These are phyloP conservation scores for Catocala nupta DNA, from an alignment of 2,888 invertebrate genomes.

Conservation along the genomic window DNA sequence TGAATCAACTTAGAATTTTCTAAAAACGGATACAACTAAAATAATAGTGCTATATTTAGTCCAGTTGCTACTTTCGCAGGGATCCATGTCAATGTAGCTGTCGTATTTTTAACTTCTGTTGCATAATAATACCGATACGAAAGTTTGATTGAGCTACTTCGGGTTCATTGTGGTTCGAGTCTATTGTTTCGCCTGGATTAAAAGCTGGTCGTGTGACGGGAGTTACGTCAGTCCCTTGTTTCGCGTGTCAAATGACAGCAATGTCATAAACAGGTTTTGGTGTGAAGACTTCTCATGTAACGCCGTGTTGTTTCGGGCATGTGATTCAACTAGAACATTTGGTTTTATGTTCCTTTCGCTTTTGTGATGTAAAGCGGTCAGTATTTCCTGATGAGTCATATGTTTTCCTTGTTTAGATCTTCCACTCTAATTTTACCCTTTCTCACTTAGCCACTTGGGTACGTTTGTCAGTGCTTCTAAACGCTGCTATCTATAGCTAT, in stretches of 20 bases:
- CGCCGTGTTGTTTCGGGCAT: constrained; percentile 28
- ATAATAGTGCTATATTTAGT: constrained; percentile 36
- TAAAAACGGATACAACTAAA: constrained; percentile 35
- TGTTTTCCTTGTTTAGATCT: background rate
- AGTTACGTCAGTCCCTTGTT: constrained; percentile 66
- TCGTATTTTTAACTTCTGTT: constrained; percentile 52
- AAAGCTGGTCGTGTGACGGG: constrained; percentile 25
- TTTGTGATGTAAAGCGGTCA: constrained; percentile 10
- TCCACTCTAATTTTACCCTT: background rate
- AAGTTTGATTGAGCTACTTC: constrained; percentile 54
- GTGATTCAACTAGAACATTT: constrained; percentile 29
- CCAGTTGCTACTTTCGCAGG: constrained; percentile 33
- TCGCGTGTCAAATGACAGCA: constrained; percentile 60
- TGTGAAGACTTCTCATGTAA: constrained; percentile 44
- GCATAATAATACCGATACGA: constrained; percentile 55
- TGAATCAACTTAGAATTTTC: constrained; percentile 26
- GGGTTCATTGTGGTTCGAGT: constrained; percentile 34
- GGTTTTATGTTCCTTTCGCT: constrained; percentile 7
- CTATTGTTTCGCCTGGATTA: constrained; percentile 58
- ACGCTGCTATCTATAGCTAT: no score
- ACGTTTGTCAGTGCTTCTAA: no score
- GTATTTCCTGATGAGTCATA: background rate
- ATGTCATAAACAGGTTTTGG: constrained; percentile 62
- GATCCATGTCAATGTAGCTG: constrained; percentile 40
- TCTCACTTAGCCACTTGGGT: background rate